Evolutionary conservation across 2,113 vertebrate species (phyloP).

Genomic region (Erinaceus europaeus): DNA sequence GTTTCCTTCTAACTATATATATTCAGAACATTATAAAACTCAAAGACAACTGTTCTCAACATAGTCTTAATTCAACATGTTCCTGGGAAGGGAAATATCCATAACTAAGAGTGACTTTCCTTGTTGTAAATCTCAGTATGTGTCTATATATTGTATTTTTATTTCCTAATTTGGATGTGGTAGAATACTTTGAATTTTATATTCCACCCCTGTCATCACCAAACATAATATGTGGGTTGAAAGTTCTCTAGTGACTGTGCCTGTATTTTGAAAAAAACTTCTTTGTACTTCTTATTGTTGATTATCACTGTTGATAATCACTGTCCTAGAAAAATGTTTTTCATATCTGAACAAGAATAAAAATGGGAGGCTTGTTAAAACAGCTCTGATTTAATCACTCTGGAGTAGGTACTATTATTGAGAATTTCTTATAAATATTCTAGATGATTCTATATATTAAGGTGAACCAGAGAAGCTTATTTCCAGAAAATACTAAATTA

Average conservation of each 20-base stretch:
- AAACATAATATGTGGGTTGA: neutral
- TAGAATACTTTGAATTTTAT: neutral
- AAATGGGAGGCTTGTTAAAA: neutral
- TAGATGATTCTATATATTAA: neutral
- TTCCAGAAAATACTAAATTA: slow-evolving; percentile 8
- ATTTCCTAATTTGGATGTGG: neutral
- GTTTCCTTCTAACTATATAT: neutral
- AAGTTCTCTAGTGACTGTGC: neutral
- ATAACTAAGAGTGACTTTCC: neutral
- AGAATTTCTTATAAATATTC: neutral
- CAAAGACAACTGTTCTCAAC: neutral
- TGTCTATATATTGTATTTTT: neutral
- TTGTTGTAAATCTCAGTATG: neutral
- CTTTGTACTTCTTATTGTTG: neutral
- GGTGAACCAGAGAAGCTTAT: neutral
- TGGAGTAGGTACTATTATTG: neutral
- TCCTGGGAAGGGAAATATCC: neutral
- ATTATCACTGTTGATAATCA: neutral
- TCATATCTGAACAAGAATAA: neutral
- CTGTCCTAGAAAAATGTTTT: neutral
- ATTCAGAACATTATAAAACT: neutral
- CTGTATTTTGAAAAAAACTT: neutral
- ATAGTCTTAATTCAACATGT: neutral
- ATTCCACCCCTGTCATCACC: neutral
- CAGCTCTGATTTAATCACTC: neutral